Percentiles rank a stretch among this genome's conserved stretches.
phyloP scores from a whole-genome alignment of 2,888 invertebrate genomes.

The Lasiommata megera region DNA sequence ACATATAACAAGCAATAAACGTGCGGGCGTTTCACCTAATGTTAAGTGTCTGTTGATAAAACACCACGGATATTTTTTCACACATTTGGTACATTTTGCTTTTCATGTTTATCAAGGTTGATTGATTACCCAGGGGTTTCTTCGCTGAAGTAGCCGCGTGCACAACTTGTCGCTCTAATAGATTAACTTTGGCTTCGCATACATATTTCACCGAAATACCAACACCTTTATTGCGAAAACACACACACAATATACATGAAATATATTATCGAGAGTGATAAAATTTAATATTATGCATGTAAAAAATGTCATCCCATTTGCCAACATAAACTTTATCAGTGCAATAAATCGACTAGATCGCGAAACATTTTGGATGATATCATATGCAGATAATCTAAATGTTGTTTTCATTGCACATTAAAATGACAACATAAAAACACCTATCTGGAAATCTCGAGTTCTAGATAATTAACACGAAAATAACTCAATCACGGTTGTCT shows the following conservation, averaged over 20 bases:
- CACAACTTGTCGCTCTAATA: too few relatives aligned
- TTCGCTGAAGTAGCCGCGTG: too few relatives aligned
- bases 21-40: too few relatives aligned
- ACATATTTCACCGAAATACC: too few relatives aligned
- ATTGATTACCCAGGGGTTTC: too few relatives aligned
- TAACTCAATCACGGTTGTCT: neutral
- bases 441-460: neutral
- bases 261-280: constrained; percentile 4
- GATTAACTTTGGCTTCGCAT: too few relatives aligned
- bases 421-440: constrained; percentile 8
- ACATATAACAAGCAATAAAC: too few relatives aligned
- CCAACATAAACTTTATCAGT: constrained; percentile 10
- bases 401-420: constrained; percentile 1
- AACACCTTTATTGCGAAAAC: neutral
- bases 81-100: too few relatives aligned
- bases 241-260: neutral
- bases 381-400: neutral
- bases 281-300: neutral
- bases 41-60: too few relatives aligned
- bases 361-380: constrained; percentile 1
- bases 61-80: too few relatives aligned
- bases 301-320: neutral
- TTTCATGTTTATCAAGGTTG: too few relatives aligned
- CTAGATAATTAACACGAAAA: constrained; percentile 9
- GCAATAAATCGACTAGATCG: constrained; percentile 6